Conservation (phyloP, 2,888 invertebrate genomes). For the Leptura quadrifasciata region DNA sequence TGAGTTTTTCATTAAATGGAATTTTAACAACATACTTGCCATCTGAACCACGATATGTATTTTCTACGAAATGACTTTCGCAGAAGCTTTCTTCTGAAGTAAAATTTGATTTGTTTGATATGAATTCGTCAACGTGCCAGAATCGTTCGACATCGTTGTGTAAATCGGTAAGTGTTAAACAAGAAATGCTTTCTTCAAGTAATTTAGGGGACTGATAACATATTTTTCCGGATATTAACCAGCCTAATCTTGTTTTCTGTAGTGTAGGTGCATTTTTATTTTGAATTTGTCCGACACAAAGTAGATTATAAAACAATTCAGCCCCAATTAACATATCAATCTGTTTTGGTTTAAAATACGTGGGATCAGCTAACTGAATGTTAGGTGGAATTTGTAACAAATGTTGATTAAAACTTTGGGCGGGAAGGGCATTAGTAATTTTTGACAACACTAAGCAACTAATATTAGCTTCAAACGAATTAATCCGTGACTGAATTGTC, state of each 20-base stretch:
- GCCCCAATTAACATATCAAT: conserved; percentile 18
- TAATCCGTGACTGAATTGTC: conserved; percentile 13
- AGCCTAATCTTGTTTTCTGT: conserved; percentile 4
- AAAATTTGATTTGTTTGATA: conserved; percentile 3
- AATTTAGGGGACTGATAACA: background rate
- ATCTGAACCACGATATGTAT: conserved; percentile 11
- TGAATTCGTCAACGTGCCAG: conserved; percentile 23
- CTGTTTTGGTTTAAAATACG: conserved; percentile 6
- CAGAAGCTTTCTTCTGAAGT: conserved; percentile 5
- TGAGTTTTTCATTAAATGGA: background rate
- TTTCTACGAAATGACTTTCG: conserved; percentile 2
- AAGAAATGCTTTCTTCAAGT: conserved; percentile 3
- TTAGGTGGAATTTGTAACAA: background rate
- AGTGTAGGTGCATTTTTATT: conserved; percentile 11
- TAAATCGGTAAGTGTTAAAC: conserved; percentile 11
- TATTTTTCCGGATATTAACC: conserved; percentile 10
- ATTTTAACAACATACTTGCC: conserved; percentile 16
- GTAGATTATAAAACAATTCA: background rate
- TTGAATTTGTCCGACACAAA: conserved; percentile 8
- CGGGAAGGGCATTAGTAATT: background rate
- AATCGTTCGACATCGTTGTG: conserved; percentile 11
- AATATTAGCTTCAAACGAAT: conserved; percentile 1
- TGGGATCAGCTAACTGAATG: conserved; percentile 17
- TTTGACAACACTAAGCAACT: background rate
- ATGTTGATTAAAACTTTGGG: conserved; percentile 10